phyloP scores from a whole-genome alignment of 2,113 vertebrate species.

The Gadus macrocephalus region DNA sequence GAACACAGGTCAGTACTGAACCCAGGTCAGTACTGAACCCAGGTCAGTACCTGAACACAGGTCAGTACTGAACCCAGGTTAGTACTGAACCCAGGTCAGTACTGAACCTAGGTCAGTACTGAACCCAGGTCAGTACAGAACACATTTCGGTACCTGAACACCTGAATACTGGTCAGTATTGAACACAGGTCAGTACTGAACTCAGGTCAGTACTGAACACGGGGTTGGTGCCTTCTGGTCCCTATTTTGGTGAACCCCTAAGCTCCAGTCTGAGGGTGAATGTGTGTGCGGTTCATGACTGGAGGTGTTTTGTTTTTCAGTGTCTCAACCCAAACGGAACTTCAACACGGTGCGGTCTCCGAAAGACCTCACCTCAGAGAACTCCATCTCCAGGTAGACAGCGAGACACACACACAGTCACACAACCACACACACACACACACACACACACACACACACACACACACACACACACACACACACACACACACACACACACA shows the following conservation, averaged over 20 bases:
- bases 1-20: constrained; percentile 1
- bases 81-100: too few relatives aligned
- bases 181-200: not conserved
- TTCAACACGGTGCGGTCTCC: constrained; percentile 85
- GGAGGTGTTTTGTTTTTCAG: constrained; percentile 51
- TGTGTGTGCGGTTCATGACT: too few relatives aligned
- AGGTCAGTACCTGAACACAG: not conserved
- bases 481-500: too few relatives aligned
- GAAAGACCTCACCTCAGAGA: constrained; percentile 92
- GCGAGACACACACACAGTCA: not conserved
- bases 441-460: too few relatives aligned
- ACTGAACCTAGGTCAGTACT: not conserved
- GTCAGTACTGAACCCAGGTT: not conserved
- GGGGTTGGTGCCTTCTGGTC: not conserved
- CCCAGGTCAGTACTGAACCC: not conserved
- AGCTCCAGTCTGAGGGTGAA: too few relatives aligned
- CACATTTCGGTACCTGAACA: not conserved
- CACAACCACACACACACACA: too few relatives aligned
- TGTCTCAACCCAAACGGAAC: constrained; percentile 88
- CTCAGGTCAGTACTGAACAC: too few relatives aligned
- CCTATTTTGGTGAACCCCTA: not conserved
- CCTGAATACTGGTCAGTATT: not conserved
- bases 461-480: not conserved
- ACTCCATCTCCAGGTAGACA: constrained; percentile 87
- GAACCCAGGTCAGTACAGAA: not conserved